Percentiles rank a stretch among this genome's conserved stretches.
These are phyloP conservation scores for Lypha dubia DNA, from an alignment of 2,888 invertebrate genomes.

Conservation along the genomic window DNA sequence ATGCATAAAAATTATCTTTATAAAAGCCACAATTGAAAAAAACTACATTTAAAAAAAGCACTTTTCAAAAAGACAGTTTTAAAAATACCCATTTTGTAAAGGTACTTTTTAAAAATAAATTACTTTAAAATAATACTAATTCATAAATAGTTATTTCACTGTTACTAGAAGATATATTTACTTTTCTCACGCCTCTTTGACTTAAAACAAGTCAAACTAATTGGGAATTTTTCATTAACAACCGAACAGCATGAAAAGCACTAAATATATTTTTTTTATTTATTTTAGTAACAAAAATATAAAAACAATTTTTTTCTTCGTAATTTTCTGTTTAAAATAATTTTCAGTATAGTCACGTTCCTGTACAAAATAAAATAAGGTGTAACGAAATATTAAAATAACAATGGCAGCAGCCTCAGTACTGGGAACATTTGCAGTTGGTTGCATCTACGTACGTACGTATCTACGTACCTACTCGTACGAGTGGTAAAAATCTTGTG, in stretches of 20 bases:
- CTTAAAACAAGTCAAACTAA: conserved; percentile 71
- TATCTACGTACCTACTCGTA: too few species aligned
- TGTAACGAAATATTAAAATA: conserved; percentile 64
- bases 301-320: conserved; percentile 15
- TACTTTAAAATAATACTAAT: too few species aligned
- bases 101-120: not conserved
- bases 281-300: conserved; percentile 37
- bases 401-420: conserved; percentile 36
- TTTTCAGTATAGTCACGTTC: conserved; percentile 70
- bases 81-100: too few species aligned
- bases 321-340: conserved; percentile 31
- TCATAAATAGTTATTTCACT: not conserved
- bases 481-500: not conserved
- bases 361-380: conserved; percentile 69
- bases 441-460: conserved; percentile 1
- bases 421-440: conserved; percentile 6
- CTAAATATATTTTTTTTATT: conserved; percentile 41
- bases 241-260: conserved; percentile 32
- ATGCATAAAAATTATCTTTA: not conserved
- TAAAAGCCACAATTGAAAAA: not conserved
- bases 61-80: not conserved
- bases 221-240: conserved; percentile 72
- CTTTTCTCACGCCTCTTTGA: conserved; percentile 71
- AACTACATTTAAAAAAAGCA: not conserved
- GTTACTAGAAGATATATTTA: conserved; percentile 60